A percentile compares a stretch with the other conserved stretches of the same genome.
Evolutionary conservation across 1,140 invertebrate species (phyloP).

Genomic region (Oncopeltus fasciatus): DNA sequence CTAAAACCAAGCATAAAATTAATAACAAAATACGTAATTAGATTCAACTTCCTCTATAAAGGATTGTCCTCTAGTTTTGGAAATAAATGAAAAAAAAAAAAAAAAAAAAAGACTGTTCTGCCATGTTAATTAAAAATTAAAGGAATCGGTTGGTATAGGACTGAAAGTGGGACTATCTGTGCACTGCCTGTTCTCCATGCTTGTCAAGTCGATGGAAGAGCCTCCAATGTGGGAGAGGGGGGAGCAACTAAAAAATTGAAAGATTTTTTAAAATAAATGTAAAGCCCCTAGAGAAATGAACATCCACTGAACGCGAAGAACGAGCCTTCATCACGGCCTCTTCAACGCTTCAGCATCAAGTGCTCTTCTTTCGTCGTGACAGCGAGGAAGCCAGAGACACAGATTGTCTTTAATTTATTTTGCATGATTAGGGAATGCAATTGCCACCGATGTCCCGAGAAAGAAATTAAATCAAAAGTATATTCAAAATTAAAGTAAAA

Average conservation of each 20-base stretch:
- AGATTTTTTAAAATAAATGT: too few relatives aligned
- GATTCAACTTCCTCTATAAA: neutral
- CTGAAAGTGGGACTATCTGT: neutral
- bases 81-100: neutral
- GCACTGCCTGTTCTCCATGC: neutral
- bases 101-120: neutral
- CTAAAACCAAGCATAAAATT: neutral
- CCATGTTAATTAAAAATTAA: neutral
- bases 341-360: neutral
- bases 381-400: neutral
- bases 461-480: too few relatives aligned
- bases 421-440: neutral
- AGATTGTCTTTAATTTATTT: neutral
- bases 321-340: neutral
- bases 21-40: neutral
- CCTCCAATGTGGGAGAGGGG: neutral
- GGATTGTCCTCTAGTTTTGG: neutral
- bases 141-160: neutral
- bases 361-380: conserved; percentile 1
- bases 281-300: too few relatives aligned
- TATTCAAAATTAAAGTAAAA: too few relatives aligned
- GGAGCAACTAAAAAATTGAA: too few relatives aligned
- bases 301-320: neutral
- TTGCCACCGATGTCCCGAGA: neutral
- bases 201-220: conserved; percentile 1